phyloP scores from a whole-genome alignment of 1,140 invertebrate genomes.

The Metopolophium dirhodum region DNA sequence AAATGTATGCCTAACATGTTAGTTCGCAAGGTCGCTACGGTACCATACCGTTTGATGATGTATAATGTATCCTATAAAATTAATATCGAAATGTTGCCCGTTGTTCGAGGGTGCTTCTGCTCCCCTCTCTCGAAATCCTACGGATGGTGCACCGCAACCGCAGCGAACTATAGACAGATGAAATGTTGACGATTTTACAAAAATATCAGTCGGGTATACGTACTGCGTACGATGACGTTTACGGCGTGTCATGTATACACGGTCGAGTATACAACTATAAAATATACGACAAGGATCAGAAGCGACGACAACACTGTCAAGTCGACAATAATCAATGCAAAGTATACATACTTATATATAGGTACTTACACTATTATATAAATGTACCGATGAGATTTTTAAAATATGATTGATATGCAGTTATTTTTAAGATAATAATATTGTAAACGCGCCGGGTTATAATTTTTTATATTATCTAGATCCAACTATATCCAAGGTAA shows the following conservation, averaged over 20 bases:
- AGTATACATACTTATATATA: no score
- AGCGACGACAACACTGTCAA: background rate
- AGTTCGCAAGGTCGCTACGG: background rate
- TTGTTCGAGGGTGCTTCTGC: background rate
- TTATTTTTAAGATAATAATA: background rate
- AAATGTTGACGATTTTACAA: background rate
- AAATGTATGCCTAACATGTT: background rate
- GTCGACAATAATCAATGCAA: no score
- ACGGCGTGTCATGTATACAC: background rate
- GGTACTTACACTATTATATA: background rate
- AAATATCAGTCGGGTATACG: background rate
- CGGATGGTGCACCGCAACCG: background rate
- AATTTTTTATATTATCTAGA: background rate
- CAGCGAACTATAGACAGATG: background rate
- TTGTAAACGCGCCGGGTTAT: background rate
- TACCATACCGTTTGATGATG: no score
- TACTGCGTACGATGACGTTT: background rate
- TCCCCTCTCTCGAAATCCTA: background rate
- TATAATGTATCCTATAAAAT: background rate
- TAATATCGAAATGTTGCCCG: background rate
- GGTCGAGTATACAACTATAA: background rate
- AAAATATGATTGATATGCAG: background rate
- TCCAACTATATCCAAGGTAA: slow-evolving; percentile 4
- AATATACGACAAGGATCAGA: background rate
- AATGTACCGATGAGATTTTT: background rate